These are phyloP conservation scores for Erinaceus europaeus DNA, from an alignment of 2,113 vertebrate species.

Conservation along the genomic window DNA sequence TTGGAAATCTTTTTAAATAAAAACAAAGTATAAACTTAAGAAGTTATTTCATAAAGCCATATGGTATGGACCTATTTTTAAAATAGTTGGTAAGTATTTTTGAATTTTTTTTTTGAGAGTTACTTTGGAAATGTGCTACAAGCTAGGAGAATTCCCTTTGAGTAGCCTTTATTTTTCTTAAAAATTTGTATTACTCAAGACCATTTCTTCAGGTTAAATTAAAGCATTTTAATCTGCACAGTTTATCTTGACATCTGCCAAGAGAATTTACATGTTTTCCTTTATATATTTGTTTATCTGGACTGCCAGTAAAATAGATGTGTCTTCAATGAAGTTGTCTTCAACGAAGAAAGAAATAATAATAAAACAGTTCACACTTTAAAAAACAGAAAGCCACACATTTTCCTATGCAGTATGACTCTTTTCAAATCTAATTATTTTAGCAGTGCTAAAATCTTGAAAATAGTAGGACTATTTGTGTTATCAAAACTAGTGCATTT, in stretches of 20 bases:
- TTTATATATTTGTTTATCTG: slow-evolving; percentile 64
- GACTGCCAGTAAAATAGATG: slow-evolving; percentile 56
- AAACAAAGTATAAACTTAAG: slow-evolving; percentile 61
- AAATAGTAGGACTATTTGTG: not conserved
- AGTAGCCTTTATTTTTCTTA: slow-evolving; percentile 64
- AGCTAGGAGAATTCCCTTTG: slow-evolving; percentile 62
- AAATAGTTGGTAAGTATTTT: slow-evolving; percentile 72
- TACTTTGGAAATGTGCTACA: slow-evolving; percentile 64
- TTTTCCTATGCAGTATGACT: slow-evolving; percentile 33
- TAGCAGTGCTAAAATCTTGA: not conserved
- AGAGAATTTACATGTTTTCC: slow-evolving; percentile 59
- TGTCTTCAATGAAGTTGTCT: slow-evolving; percentile 64
- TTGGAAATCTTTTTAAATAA: slow-evolving; percentile 72
- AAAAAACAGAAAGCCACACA: slow-evolving; percentile 50
- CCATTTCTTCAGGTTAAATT: slow-evolving; percentile 61
- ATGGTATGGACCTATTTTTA: slow-evolving; percentile 72
- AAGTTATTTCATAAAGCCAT: slow-evolving; percentile 77
- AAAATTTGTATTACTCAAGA: slow-evolving; percentile 62
- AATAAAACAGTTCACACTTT: slow-evolving; percentile 79
- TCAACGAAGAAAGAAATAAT: too few species aligned
- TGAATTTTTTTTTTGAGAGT: slow-evolving; percentile 62
- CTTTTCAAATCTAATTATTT: not conserved
- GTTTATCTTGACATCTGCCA: slow-evolving; percentile 54
- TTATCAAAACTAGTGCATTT: not conserved
- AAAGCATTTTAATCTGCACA: slow-evolving; percentile 61